Evolutionary conservation across 2,888 invertebrate genomes (phyloP), one percentile per base, ranked within the genome.

Genomic region (Habroteleia sp.): DNA sequence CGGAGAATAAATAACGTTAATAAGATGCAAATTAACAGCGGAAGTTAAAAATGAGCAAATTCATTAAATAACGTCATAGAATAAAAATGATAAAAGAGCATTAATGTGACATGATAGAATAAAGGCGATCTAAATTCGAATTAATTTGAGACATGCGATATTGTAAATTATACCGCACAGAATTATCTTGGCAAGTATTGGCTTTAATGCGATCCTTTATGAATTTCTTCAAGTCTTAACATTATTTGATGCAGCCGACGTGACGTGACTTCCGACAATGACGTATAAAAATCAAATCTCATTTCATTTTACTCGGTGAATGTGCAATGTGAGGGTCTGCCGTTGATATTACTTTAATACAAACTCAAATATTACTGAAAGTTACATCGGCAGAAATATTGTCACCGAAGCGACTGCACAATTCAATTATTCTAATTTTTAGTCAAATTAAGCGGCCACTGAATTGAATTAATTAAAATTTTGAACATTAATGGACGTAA

Each of bases 201-300:
- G 46, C 8, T 31, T 46, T 44, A 31, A 52, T 37, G 41, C 10
- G 33, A 11, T 7, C 29, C 42, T 52, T 71, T 62, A 71, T 62
- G 62, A 54, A 62, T 62, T 62, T 71, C 62, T 41, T 35, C 54
- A 23, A 71, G 54, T 62, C 60, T 71, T 54, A 44, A 62, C 39
- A 62, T 62, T 62, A 71, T 62, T 71, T 62, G 62, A 54, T 39
- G 37, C 20, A 3, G 2, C 13, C 11, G 11, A 71, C 71, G 71
- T 71, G 71, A 62, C 71, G 17, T 6, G 46, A 71, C 33, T 71
- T 39, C 33, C 25, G 54, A 71, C 44, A 52, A 31, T 69, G 62
- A 62, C 39, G 33, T 46, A 71, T 58, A 71, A 71, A 71, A 71
- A 62, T 71, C 71, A 71, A 62, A 62, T 54, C 46, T 46, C 54